Conservation (phyloP, 2,888 invertebrate species). For the Drosophila ezoana region DNA sequence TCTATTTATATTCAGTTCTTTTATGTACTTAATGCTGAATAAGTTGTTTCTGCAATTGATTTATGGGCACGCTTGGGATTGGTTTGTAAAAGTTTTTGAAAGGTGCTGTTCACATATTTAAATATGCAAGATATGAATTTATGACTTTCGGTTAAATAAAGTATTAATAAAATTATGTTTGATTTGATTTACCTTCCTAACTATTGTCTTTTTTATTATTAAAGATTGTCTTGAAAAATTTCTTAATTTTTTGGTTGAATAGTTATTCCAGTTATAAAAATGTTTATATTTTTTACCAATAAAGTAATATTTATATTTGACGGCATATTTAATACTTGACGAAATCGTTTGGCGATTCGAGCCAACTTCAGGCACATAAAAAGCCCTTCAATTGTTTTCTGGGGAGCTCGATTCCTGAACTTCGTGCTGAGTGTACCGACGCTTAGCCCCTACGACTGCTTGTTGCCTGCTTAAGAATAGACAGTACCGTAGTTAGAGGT, state of each 20-base stretch:
- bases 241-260: background rate
- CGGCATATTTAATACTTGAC: too few species aligned
- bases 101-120: constrained; percentile 1
- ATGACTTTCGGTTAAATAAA: constrained; percentile 10
- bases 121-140: constrained; percentile 29
- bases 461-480: too few species aligned
- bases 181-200: constrained; percentile 42
- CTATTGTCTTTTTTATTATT: background rate
- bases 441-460: too few species aligned
- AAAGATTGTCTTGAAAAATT: background rate
- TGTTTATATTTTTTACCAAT: too few species aligned
- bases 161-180: constrained; percentile 15
- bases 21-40: constrained; percentile 19
- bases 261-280: too few species aligned
- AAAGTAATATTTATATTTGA: too few species aligned
- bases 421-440: too few species aligned
- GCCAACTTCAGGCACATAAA: too few species aligned
- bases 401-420: too few species aligned
- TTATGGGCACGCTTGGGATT: constrained; percentile 25
- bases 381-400: too few species aligned
- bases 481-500: too few species aligned
- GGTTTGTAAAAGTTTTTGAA: constrained; percentile 20
- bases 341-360: too few species aligned
- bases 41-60: constrained; percentile 34
- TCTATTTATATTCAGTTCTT: constrained; percentile 18